Evolutionary conservation across 2,797 vertebrate species (phyloP), one percentile per base, ranked within the genome.

Genomic region (Oreochromis grahami): DNA sequence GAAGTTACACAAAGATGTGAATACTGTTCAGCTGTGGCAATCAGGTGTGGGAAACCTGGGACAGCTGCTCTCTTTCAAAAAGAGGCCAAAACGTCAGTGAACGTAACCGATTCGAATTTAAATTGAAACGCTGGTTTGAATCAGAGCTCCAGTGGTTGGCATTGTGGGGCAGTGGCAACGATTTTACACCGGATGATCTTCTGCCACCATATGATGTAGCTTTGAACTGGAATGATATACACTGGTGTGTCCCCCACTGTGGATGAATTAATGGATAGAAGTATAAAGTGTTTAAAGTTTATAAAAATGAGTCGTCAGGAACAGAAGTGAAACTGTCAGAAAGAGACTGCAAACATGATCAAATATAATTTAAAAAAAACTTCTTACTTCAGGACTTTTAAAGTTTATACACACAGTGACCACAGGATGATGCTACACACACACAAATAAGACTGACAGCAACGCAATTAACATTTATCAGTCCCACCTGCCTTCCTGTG

Each of bases 161-260:
- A 21, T 1, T 1, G 32, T 1, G 10, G 10, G 36, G 19, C 32
- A 63, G 58, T 36, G 58, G 32, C 34, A 38, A 0, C 1, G 2
- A 15, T 41, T 68, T 68, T 68, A 15, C 12, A 41, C 7, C 0
- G 1, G 63, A 68, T 68, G n/a, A 3, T 15, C 0, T 68, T 68
- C 36, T 41, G 36, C 5, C 7, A 41, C 12, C 11, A 65, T 38
- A 38, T 38, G 11, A 13, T n/a, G 17, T n/a, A 2, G 11, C 58
- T 38, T 38, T 5, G 19, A 38, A 38, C 60, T 65, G 60, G 19
- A 36, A 65, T 38, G 10, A 38, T 4, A 65, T 65, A 38, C 58
- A 65, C 60, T 14, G 32, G 0, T 34, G 29, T 29, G 1, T 0
- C 1, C 11, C 6, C 51, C 0, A 11, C 1, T 0, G 4, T 13